phyloP scores from a whole-genome alignment of 2,888 invertebrate species.

The Drosophila maculinotata region DNA sequence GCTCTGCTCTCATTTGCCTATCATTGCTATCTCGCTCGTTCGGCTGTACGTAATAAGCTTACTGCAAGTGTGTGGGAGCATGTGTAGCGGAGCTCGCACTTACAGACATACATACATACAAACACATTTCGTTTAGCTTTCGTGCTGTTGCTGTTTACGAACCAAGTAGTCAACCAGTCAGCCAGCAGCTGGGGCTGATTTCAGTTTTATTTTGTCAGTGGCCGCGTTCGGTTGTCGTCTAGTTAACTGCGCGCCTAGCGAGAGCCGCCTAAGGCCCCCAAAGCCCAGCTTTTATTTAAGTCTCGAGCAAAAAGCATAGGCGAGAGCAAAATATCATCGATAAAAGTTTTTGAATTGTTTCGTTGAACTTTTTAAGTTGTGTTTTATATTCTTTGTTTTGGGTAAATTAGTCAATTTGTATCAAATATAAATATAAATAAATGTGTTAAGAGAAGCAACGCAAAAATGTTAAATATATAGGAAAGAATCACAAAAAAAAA shows the following conservation, averaged over 20 bases:
- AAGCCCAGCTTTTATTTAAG: conserved; percentile 54
- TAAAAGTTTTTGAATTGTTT: conserved; percentile 45
- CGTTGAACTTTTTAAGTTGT: conserved; percentile 51
- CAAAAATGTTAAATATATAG: conserved; percentile 9
- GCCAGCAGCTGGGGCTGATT: conserved; percentile 52
- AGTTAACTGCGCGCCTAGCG: conserved; percentile 42
- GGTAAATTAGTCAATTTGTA: conserved; percentile 45
- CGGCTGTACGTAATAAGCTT: conserved; percentile 63
- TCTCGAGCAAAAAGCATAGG: conserved; percentile 26
- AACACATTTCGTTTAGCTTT: conserved; percentile 49
- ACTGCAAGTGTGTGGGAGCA: conserved; percentile 61
- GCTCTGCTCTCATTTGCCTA: conserved; percentile 58
- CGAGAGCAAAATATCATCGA: conserved; percentile 25
- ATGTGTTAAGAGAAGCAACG: conserved; percentile 4
- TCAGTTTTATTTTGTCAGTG: conserved; percentile 67
- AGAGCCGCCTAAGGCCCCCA: conserved; percentile 43
- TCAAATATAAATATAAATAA: conserved; percentile 8
- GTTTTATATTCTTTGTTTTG: conserved; percentile 48
- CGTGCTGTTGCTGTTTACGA: conserved; percentile 58
- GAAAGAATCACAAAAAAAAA: conserved; percentile 1
- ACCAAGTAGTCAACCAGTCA: conserved; percentile 37
- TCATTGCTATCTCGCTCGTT: conserved; percentile 43
- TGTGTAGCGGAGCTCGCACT: conserved; percentile 33
- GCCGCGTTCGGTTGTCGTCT: conserved; percentile 65
- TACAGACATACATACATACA: conserved; percentile 9